These are phyloP conservation scores for Neoniphon sammara DNA, from an alignment of 2,797 vertebrate species.

Conservation along the genomic window DNA sequence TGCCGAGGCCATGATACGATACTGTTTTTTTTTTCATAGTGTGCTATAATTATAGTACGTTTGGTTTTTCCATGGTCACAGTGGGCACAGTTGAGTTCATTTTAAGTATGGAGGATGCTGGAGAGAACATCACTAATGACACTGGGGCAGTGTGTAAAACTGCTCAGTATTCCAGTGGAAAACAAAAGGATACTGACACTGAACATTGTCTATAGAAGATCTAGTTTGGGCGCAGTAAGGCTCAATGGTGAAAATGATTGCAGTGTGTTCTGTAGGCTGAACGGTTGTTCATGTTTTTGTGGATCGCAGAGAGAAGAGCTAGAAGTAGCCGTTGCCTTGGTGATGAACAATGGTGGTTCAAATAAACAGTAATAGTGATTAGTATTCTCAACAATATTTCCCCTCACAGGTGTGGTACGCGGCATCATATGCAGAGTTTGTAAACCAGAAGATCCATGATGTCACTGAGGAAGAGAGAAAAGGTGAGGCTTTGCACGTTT, in stretches of 20 bases:
- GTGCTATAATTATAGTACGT: too few relatives aligned
- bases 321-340: background rate
- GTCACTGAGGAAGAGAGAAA: slow-evolving; percentile 98
- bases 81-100: too few relatives aligned
- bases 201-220: too few relatives aligned
- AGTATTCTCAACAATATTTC: background rate
- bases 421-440: slow-evolving; percentile 95
- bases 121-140: too few relatives aligned
- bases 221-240: too few relatives aligned
- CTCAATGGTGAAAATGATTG: too few relatives aligned
- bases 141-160: too few relatives aligned
- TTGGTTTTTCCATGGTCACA: too few relatives aligned
- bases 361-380: background rate
- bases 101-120: too few relatives aligned
- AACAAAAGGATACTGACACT: too few relatives aligned
- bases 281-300: background rate
- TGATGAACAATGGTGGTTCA: background rate
- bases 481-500: slow-evolving; percentile 78
- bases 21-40: too few relatives aligned
- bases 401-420: slow-evolving; percentile 94
- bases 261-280: background rate
- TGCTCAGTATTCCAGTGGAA: too few relatives aligned
- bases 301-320: background rate
- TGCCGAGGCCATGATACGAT: background rate
- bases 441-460: slow-evolving; percentile 95